A percentile compares a stretch with the other conserved stretches of the same genome.
Conservation (phyloP, 2,888 invertebrate species). For the Acrocyrtus sp. region DNA sequence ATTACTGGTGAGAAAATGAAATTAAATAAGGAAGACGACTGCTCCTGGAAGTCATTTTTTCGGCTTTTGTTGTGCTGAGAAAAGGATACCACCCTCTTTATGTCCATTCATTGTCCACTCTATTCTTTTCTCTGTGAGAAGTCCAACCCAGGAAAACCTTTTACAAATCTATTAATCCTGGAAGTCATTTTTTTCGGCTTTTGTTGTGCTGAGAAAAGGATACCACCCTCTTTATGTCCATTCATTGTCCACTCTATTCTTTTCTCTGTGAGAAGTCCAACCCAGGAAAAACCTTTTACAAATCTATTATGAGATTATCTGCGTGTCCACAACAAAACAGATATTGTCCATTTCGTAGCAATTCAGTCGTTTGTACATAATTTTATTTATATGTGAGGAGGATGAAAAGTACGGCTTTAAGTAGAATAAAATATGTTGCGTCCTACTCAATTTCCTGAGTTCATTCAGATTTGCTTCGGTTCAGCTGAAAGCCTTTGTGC, state of each 20-base stretch:
- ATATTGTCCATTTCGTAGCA: slow-evolving; percentile 15
- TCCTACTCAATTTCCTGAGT: slow-evolving; percentile 38
- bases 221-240: slow-evolving; percentile 57
- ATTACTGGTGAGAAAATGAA: background rate
- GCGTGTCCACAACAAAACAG: slow-evolving; percentile 37
- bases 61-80: too few species aligned
- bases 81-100: slow-evolving; percentile 24
- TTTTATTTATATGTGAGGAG: background rate
- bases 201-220: too few species aligned
- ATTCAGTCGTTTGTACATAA: background rate
- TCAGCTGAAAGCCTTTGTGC: slow-evolving; percentile 11
- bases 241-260: slow-evolving; percentile 46
- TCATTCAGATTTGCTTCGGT: slow-evolving; percentile 20
- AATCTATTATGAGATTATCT: slow-evolving; percentile 35
- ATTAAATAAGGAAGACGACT: background rate
- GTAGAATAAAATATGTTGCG: background rate
- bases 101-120: slow-evolving; percentile 54
- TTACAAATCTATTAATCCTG: slow-evolving; percentile 42
- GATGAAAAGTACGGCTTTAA: too few species aligned
- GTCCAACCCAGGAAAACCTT: slow-evolving; percentile 40
- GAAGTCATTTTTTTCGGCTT: too few species aligned
- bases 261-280: slow-evolving; percentile 29
- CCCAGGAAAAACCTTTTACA: slow-evolving; percentile 38
- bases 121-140: slow-evolving; percentile 24
- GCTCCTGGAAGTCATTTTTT: background rate